phyloP scores from a whole-genome alignment of 2,888 invertebrate genomes.

The Dryomyza anilis region DNA sequence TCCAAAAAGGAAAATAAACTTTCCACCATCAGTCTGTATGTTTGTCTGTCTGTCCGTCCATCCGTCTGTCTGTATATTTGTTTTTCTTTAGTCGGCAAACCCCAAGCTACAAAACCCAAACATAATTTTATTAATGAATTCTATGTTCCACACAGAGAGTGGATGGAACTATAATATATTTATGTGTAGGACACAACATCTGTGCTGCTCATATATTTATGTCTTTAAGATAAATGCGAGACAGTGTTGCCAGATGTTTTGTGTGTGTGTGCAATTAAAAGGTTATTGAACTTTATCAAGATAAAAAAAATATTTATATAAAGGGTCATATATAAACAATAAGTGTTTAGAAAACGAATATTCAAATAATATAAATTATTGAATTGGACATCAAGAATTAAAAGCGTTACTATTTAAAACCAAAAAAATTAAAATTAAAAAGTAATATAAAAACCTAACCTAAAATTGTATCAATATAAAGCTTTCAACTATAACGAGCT shows the following conservation, averaged over 20 bases:
- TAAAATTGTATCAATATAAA: not conserved
- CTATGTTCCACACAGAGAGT: not conserved
- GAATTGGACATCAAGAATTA: not conserved
- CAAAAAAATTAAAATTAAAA: not conserved
- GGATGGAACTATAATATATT: not conserved
- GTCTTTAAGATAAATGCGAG: not conserved
- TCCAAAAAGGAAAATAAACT: not conserved
- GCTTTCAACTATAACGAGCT: not conserved
- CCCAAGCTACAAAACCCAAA: no score
- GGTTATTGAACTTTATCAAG: not conserved
- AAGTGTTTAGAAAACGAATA: not conserved
- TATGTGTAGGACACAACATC: not conserved
- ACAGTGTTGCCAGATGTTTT: not conserved
- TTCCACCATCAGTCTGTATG: no score
- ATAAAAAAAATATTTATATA: not conserved
- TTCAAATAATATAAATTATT: not conserved
- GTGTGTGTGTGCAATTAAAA: not conserved
- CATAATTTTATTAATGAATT: conserved; percentile 11
- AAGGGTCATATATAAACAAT: not conserved
- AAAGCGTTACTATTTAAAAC: not conserved
- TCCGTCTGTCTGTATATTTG: no score
- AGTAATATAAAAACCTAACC: not conserved
- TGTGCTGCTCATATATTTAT: not conserved
- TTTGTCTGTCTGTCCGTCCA: no score
- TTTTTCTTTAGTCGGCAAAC: no score